A percentile compares a stretch with the other conserved stretches of the same genome.
Evolutionary conservation across 2,797 vertebrate species (phyloP).

Genomic region (Lacerta agilis): DNA sequence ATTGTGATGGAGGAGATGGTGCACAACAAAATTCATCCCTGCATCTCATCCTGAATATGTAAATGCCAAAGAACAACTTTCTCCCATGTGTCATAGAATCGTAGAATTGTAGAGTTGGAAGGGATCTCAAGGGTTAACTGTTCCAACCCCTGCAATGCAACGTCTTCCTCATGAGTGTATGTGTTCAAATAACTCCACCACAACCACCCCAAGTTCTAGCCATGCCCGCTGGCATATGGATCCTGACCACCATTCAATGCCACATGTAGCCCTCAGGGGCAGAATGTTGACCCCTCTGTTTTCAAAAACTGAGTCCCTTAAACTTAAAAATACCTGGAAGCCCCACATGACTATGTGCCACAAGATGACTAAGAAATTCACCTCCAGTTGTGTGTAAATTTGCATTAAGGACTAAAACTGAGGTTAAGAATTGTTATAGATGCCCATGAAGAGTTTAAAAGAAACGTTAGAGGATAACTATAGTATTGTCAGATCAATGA

Average conservation of each 20-base stretch:
- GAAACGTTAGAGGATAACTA: constrained; percentile 28
- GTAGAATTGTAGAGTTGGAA: too few species aligned
- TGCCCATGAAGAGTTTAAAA: constrained; percentile 53
- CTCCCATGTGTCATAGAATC: too few species aligned
- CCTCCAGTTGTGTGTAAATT: background rate
- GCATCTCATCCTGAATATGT: too few species aligned
- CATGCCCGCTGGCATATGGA: too few species aligned
- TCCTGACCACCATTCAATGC: too few species aligned
- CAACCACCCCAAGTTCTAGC: too few species aligned
- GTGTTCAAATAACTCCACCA: too few species aligned
- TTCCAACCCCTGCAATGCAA: too few species aligned
- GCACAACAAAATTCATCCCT: background rate
- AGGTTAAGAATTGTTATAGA: constrained; percentile 30
- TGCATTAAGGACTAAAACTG: constrained; percentile 11
- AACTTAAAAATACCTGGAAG: background rate
- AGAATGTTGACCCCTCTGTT: background rate
- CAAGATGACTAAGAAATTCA: constrained; percentile 4
- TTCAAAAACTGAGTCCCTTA: background rate
- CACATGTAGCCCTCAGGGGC: background rate
- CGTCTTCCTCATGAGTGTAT: too few species aligned
- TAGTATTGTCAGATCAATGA: constrained; percentile 42
- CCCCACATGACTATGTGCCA: background rate
- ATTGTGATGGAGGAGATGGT: background rate
- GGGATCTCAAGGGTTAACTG: too few species aligned
- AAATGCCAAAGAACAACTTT: too few species aligned